Evolutionary conservation across 1,140 invertebrate species (phyloP).

Genomic region (Microplitis demolitor): DNA sequence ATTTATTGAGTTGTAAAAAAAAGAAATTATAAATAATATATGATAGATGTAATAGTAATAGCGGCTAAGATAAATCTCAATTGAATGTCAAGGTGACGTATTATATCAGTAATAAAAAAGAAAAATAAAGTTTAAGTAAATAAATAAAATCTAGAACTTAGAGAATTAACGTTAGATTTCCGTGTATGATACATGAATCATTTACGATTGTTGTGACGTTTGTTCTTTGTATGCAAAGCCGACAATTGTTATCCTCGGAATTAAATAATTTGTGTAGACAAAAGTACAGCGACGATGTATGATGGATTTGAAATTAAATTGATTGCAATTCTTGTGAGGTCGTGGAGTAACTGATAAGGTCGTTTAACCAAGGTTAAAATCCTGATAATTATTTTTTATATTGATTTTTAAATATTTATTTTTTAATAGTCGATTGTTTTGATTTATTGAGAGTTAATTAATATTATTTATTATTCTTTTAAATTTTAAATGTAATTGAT

Average conservation of each 20-base stretch:
- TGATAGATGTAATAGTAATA: background rate
- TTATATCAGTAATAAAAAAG: background rate
- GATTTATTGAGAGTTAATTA: background rate
- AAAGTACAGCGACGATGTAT: background rate
- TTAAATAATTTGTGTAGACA: background rate
- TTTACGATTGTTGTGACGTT: background rate
- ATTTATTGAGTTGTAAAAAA: background rate
- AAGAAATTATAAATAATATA: background rate
- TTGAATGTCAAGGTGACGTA: conserved; percentile 10
- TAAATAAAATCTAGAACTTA: background rate
- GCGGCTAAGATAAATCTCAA: background rate
- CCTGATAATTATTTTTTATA: background rate
- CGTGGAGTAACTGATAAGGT: background rate
- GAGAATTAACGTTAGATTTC: background rate
- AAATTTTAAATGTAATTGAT: no score
- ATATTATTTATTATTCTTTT: background rate
- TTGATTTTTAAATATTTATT: background rate
- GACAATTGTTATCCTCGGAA: background rate
- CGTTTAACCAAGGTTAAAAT: background rate
- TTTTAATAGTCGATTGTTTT: background rate
- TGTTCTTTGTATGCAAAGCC: conserved; percentile 6
- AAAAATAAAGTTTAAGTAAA: background rate
- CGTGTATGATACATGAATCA: background rate
- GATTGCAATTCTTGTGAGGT: background rate
- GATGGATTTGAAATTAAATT: background rate